Percentiles rank a stretch among this genome's conserved stretches.
These are phyloP conservation scores for Scortum barcoo DNA, from an alignment of 2,113 vertebrate species.

Conservation along the genomic window DNA sequence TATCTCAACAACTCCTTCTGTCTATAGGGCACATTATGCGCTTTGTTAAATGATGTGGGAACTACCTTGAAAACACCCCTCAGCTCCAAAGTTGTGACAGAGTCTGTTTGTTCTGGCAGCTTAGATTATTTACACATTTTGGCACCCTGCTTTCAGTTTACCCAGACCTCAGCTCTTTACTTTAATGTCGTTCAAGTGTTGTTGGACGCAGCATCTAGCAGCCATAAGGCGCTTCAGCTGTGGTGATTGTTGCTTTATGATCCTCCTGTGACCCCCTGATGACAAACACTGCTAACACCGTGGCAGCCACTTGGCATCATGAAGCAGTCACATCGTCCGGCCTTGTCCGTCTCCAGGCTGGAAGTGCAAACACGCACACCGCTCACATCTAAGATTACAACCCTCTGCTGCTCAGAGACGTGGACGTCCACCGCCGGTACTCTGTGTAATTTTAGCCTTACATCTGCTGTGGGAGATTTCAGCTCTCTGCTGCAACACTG, in stretches of 20 bases:
- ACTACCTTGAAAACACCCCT: no score
- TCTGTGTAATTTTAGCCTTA: constrained; percentile 25
- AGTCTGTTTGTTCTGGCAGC: no score
- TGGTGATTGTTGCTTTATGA: not conserved
- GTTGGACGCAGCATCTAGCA: not conserved
- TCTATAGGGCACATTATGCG: no score
- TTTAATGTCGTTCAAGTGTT: not conserved
- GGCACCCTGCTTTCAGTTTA: no score
- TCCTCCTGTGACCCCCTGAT: not conserved
- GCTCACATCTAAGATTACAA: not conserved
- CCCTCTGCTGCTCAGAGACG: not conserved
- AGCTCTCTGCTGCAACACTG: not conserved
- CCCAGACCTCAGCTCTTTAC: no score
- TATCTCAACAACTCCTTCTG: no score
- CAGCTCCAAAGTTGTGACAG: no score
- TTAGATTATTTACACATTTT: no score
- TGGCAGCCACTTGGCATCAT: not conserved
- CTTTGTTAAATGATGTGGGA: no score
- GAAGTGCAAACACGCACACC: not conserved
- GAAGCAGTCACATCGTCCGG: not conserved
- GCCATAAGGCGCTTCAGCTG: not conserved
- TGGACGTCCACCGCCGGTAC: not conserved
- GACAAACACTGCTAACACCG: not conserved
- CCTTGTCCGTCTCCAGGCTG: not conserved
- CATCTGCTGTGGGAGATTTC: constrained; percentile 52